Conservation (phyloP, 2,888 invertebrate species). For the Taphrorychus bicolor region DNA sequence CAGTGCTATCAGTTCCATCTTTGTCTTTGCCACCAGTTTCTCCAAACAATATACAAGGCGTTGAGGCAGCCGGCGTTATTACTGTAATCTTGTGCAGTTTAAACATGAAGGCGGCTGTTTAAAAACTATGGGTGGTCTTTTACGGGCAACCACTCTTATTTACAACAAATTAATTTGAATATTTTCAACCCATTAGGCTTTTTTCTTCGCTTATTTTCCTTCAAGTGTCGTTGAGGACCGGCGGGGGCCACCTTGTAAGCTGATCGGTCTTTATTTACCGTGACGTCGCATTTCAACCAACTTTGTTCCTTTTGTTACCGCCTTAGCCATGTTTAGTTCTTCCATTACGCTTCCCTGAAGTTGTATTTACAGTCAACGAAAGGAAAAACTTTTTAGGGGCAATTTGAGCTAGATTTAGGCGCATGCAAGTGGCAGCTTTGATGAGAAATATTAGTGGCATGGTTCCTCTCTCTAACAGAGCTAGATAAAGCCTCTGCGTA, state of each 20-base stretch:
- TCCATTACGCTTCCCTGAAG: too few species aligned
- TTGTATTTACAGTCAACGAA: too few species aligned
- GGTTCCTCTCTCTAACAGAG: slow-evolving; percentile 14
- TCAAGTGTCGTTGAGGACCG: slow-evolving; percentile 32
- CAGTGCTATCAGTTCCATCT: too few species aligned
- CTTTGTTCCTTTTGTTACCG: not conserved
- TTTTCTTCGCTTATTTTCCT: slow-evolving; percentile 29
- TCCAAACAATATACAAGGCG: slow-evolving; percentile 29
- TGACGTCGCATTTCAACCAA: not conserved
- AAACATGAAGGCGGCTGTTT: slow-evolving; percentile 28
- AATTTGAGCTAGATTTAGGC: too few species aligned
- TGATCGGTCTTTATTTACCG: slow-evolving; percentile 1
- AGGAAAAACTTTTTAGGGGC: too few species aligned
- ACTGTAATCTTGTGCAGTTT: slow-evolving; percentile 37
- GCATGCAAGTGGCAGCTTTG: too few species aligned
- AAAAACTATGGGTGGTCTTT: slow-evolving; percentile 36
- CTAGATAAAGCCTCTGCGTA: slow-evolving; percentile 25
- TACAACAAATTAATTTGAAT: slow-evolving; percentile 40
- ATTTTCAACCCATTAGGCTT: slow-evolving; percentile 38
- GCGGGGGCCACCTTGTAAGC: slow-evolving; percentile 4
- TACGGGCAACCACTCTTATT: slow-evolving; percentile 36
- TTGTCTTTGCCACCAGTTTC: not conserved
- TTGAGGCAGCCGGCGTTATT: slow-evolving; percentile 28
- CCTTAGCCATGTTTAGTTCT: too few species aligned
- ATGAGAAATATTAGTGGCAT: slow-evolving; percentile 6